Evolutionary conservation across 2,113 vertebrate genomes (phyloP).

Genomic region (Pluvianellus socialis): DNA sequence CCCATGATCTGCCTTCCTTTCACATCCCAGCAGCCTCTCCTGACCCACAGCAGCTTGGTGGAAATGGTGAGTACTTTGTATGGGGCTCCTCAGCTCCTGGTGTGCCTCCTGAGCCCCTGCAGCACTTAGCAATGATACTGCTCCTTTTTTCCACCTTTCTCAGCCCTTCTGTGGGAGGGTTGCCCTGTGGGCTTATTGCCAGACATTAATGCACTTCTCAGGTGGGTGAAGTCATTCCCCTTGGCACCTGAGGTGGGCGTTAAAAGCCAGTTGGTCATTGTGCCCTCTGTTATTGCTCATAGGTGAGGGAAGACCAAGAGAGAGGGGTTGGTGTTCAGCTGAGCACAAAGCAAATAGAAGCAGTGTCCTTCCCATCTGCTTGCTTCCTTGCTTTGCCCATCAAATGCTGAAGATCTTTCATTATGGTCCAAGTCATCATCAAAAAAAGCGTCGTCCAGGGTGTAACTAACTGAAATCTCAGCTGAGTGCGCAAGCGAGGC

Average conservation of each 20-base stretch:
- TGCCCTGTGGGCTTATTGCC: neutral
- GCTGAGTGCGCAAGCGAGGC: neutral
- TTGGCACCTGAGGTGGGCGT: neutral
- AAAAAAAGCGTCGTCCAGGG: neutral
- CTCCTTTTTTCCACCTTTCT: neutral
- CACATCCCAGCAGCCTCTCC: neutral
- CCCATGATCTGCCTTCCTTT: neutral
- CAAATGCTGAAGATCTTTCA: neutral
- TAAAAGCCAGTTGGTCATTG: neutral
- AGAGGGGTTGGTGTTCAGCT: neutral
- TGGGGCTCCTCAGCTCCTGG: neutral
- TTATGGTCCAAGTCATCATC: neutral
- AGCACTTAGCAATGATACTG: neutral
- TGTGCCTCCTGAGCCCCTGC: neutral
- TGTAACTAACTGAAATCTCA: neutral
- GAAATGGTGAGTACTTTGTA: neutral
- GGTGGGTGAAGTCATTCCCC: neutral
- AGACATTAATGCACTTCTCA: neutral
- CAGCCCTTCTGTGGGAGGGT: neutral
- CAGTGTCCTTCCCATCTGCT: neutral
- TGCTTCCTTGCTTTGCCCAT: neutral
- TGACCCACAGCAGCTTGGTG: neutral
- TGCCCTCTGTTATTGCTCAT: neutral
- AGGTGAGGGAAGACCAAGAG: neutral
- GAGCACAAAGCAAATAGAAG: neutral